Conservation (phyloP, 2,797 vertebrate species). For the Vireo griseus region DNA sequence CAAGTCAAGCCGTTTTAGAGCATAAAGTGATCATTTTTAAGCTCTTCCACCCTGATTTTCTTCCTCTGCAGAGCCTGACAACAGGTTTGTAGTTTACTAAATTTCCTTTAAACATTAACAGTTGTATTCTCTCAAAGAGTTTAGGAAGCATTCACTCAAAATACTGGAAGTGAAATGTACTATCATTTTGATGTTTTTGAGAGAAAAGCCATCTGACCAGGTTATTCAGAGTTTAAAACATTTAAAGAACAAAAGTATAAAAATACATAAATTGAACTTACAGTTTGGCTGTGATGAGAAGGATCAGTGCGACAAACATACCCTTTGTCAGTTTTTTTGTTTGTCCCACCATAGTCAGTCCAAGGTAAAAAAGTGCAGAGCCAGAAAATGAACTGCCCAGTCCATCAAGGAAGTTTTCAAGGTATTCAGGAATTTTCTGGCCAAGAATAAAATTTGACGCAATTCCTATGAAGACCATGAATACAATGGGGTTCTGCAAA, state of each 20-base stretch:
- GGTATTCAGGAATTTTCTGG: conserved; percentile 86
- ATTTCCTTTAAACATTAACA: neutral
- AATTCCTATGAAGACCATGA: conserved; percentile 95
- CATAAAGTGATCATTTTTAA: neutral
- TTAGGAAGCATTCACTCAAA: neutral
- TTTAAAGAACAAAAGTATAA: neutral
- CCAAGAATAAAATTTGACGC: conserved; percentile 88
- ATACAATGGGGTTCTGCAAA: conserved; percentile 94
- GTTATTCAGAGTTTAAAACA: neutral
- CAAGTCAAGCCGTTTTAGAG: neutral
- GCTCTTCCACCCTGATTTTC: neutral
- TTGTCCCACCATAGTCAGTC: conserved; percentile 96
- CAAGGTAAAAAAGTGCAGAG: conserved; percentile 95
- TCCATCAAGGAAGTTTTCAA: conserved; percentile 91
- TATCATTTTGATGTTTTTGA: neutral
- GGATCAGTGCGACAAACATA: conserved; percentile 88
- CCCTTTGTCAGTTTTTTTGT: conserved; percentile 87
- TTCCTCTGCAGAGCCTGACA: neutral
- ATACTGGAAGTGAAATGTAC: neutral
- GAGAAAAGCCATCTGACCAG: neutral
- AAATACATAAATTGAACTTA: conserved; percentile 76
- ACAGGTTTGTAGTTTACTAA: neutral
- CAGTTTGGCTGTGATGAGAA: conserved; percentile 97
- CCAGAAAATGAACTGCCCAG: conserved; percentile 94
- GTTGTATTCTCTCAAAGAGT: neutral